phyloP scores from a whole-genome alignment of 2,797 vertebrate species.

The Loriculus beryllinus region DNA sequence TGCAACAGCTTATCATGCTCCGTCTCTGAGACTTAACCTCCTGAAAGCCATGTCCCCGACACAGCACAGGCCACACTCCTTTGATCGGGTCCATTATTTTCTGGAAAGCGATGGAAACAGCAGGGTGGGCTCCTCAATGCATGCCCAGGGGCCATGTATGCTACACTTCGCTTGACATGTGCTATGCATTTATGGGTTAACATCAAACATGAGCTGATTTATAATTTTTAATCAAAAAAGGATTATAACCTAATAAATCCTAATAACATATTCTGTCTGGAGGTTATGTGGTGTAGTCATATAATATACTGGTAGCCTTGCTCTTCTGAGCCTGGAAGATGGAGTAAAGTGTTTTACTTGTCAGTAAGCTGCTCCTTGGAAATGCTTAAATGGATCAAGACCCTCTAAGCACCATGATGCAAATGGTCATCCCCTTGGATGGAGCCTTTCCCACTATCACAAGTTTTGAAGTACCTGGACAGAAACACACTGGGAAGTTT shows the following conservation, averaged over 20 bases:
- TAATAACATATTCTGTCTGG: conserved; percentile 47
- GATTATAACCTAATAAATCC: conserved; percentile 66
- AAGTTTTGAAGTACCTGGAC: background rate
- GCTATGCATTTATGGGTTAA: conserved; percentile 59
- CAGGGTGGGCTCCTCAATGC: conserved; percentile 5
- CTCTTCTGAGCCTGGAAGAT: background rate
- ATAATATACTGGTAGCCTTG: background rate
- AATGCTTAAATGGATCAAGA: background rate
- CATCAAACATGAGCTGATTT: conserved; percentile 62
- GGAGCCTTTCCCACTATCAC: background rate
- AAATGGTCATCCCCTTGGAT: background rate
- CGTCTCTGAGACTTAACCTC: conserved; percentile 59
- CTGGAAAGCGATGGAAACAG: background rate
- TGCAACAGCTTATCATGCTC: conserved; percentile 27
- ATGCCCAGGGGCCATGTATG: background rate
- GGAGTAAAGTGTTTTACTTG: background rate
- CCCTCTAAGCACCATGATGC: background rate
- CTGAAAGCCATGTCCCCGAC: conserved; percentile 13
- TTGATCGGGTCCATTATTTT: conserved; percentile 36
- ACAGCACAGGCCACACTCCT: background rate
- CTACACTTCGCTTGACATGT: conserved; percentile 16
- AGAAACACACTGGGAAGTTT: background rate
- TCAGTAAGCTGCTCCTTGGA: background rate
- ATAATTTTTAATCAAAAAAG: conserved; percentile 69
- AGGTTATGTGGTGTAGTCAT: background rate